Conservation (phyloP, 2,797 vertebrate species). For the Silurus lanzhouensis region DNA sequence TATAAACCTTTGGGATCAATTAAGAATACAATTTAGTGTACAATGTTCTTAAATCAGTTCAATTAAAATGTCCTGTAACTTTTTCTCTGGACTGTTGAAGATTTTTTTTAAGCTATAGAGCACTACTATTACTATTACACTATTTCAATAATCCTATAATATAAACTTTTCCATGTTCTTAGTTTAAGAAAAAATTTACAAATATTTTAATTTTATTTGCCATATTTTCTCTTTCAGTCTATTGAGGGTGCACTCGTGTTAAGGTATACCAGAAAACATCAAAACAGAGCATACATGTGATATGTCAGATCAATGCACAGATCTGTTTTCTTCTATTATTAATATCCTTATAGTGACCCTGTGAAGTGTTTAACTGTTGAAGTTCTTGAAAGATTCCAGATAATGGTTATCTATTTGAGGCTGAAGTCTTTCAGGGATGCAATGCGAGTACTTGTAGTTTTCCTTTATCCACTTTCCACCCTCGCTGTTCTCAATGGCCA, state of each 20-base stretch:
- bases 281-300: neutral
- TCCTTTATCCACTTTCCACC: slow-evolving; percentile 83
- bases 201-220: no score
- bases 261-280: neutral
- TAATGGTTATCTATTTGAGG: slow-evolving; percentile 72
- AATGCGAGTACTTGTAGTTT: slow-evolving; percentile 82
- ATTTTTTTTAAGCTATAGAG: neutral
- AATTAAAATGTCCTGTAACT: slow-evolving; percentile 6
- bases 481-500: slow-evolving; percentile 85
- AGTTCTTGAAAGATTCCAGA: slow-evolving; percentile 66
- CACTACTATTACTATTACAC: neutral
- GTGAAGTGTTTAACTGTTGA: slow-evolving; percentile 45
- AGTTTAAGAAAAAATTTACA: neutral
- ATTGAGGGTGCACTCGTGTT: neutral
- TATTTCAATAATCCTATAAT: neutral
- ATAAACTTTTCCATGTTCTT: neutral
- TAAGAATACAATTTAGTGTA: no score
- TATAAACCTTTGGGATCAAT: no score
- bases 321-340: neutral
- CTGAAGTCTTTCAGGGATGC: slow-evolving; percentile 77
- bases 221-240: neutral
- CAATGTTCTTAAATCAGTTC: neutral
- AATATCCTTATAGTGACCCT: neutral
- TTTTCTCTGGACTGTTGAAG: neutral
- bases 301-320: neutral